Evolutionary conservation across 2,113 vertebrate species (phyloP).

Genomic region (Dendrocopos noguchii): DNA sequence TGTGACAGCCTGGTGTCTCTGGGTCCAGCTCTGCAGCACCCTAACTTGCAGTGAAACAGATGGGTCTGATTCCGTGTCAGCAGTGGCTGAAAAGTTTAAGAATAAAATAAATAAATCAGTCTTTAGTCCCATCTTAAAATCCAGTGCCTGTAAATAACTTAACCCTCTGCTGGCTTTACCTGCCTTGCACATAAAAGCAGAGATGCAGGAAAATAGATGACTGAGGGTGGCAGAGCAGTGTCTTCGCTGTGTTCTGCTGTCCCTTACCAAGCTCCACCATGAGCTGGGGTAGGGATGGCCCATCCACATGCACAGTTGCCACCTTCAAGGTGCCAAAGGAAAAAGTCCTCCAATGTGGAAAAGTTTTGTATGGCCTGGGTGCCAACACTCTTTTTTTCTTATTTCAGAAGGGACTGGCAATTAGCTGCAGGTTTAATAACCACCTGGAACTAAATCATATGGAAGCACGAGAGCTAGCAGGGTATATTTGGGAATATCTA

Average conservation of each 20-base stretch:
- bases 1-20: not conserved
- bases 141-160: not conserved
- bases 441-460: constrained; percentile 53
- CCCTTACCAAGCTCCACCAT: rapidly evolving
- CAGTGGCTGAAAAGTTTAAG: not conserved
- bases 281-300: not conserved
- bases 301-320: not conserved
- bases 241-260: not conserved
- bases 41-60: not conserved
- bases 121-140: not conserved
- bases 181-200: not conserved
- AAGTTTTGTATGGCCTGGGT: not conserved
- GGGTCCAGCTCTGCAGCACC: not conserved
- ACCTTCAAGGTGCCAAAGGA: not conserved
- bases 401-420: not conserved
- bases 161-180: not conserved
- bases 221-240: not conserved
- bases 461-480: constrained; percentile 33
- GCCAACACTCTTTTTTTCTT: not conserved
- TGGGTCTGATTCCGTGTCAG: not conserved
- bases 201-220: not conserved
- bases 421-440: constrained; percentile 22
- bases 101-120: not conserved
- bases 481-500: constrained; percentile 57
- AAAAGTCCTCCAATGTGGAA: not conserved